A percentile compares a stretch with the other conserved stretches of the same genome.
Conservation (phyloP, 2,113 vertebrate species). For the Peromyscus polionotus region DNA sequence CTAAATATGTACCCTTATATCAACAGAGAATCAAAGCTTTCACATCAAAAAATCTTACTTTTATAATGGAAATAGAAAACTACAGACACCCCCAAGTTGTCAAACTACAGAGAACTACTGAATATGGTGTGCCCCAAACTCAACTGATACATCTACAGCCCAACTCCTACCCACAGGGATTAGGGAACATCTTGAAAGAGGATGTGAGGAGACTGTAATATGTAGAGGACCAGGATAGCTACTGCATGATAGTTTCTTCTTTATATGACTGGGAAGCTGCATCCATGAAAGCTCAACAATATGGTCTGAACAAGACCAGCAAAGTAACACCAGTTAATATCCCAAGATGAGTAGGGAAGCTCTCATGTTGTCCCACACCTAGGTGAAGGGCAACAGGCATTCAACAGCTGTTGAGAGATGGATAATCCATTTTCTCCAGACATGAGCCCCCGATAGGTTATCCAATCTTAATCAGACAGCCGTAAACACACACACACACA, state of each 20-base stretch:
- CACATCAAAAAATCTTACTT: neutral
- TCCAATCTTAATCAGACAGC: neutral
- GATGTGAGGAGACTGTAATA: neutral
- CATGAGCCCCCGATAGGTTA: neutral
- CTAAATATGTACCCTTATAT: neutral
- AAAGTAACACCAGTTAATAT: neutral
- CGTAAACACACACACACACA: neutral
- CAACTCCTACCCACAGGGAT: neutral
- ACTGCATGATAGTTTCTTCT: neutral
- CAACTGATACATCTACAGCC: neutral
- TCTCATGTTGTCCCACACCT: neutral
- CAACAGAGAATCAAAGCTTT: neutral
- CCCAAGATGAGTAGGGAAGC: neutral
- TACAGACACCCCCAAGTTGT: neutral
- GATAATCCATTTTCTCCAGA: neutral
- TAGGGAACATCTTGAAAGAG: neutral
- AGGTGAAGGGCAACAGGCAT: neutral
- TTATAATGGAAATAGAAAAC: neutral
- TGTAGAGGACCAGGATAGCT: neutral
- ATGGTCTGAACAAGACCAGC: neutral
- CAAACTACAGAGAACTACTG: neutral
- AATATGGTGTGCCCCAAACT: neutral
- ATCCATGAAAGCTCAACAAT: neutral
- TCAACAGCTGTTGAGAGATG: neutral
- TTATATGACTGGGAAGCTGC: neutral